A percentile compares a stretch with the other conserved stretches of the same genome.
Conservation (phyloP, 2,113 vertebrate species). For the Orycteropus afer region DNA sequence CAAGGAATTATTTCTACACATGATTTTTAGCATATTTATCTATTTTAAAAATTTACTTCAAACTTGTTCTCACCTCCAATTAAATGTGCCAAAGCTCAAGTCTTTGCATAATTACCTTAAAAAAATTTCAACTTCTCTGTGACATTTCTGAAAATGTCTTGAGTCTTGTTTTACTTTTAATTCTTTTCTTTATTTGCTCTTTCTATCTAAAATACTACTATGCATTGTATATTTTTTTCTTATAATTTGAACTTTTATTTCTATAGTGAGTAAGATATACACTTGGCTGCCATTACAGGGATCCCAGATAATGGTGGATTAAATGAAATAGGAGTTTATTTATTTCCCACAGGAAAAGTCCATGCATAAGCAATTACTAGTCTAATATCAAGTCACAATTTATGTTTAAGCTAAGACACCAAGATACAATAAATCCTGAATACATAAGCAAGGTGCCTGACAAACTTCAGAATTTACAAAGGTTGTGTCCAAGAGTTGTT, state of each 20-base stretch:
- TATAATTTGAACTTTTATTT: not conserved
- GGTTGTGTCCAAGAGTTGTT: not conserved
- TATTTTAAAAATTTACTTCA: not conserved
- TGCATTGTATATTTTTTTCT: not conserved
- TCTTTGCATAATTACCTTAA: not conserved
- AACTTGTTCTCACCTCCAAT: not conserved
- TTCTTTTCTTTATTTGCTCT: not conserved
- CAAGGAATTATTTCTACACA: not conserved
- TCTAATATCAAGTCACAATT: not conserved
- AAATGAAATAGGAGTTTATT: not conserved
- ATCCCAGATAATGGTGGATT: not conserved
- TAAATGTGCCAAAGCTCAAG: not conserved
- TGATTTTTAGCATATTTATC: not conserved
- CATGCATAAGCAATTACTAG: not conserved
- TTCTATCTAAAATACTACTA: not conserved
- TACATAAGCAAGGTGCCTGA: not conserved
- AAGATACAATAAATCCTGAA: not conserved
- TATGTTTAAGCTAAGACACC: not conserved
- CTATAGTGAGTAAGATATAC: not conserved
- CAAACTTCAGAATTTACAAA: not conserved
- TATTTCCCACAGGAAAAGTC: not conserved
- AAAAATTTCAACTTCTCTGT: not conserved
- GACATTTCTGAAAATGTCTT: not conserved
- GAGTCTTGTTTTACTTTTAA: constrained; percentile 5
- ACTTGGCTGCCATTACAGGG: not conserved